Percentiles rank a stretch among this genome's conserved stretches.
Evolutionary conservation across 2,888 invertebrate species (phyloP).

Genomic region (Ceramica pisi): DNA sequence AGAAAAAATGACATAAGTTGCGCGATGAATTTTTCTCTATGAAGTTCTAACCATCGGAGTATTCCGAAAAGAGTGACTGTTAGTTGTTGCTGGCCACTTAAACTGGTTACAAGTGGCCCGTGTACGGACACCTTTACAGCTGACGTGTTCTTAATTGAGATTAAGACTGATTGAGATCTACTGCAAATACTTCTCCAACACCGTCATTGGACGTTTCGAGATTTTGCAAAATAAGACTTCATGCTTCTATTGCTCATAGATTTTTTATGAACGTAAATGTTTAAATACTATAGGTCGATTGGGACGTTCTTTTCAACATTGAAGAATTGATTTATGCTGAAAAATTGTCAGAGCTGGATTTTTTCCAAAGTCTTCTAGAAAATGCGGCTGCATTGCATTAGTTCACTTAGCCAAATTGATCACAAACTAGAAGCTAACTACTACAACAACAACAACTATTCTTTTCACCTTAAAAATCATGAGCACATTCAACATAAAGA

Average conservation of each 20-base stretch:
- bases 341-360: neutral
- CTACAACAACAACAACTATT: too few species aligned
- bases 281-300: constrained; percentile 6
- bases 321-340: neutral
- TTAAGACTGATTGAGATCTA: constrained; percentile 18
- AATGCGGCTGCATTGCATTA: neutral
- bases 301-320: constrained; percentile 30
- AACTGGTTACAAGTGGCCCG: neutral
- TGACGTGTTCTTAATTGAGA: constrained; percentile 32
- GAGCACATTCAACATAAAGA: neutral
- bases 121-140: constrained; percentile 2
- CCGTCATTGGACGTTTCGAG: constrained; percentile 17
- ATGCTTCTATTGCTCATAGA: neutral
- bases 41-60: neutral
- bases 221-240: constrained; percentile 5
- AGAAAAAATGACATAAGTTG: neutral
- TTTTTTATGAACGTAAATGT: constrained; percentile 23
- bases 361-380: neutral
- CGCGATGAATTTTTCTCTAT: too few species aligned
- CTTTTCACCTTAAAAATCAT: too few species aligned
- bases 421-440: too few species aligned
- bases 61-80: neutral
- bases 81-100: neutral
- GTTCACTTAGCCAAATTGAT: neutral
- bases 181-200: constrained; percentile 21